Conservation (phyloP, 2,113 vertebrate species). For the Lasiurus borealis region DNA sequence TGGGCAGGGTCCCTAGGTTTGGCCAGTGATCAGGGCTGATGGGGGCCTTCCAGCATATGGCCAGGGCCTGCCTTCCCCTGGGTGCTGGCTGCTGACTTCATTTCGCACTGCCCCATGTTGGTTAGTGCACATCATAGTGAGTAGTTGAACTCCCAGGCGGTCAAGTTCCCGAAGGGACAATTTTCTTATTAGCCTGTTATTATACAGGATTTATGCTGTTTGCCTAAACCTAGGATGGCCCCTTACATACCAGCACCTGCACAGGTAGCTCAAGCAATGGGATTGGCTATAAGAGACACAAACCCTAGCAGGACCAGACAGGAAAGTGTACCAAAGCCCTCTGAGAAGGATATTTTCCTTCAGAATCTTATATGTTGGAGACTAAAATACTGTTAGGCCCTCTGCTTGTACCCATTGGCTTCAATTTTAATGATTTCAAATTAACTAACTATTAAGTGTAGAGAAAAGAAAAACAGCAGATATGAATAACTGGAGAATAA, state of each 20-base stretch:
- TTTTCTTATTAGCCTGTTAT: too few relatives aligned
- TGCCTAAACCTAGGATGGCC: neutral
- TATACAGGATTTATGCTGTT: neutral
- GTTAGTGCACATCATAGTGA: too few relatives aligned
- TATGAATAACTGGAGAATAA: conserved; percentile 61
- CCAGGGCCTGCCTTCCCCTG: too few relatives aligned
- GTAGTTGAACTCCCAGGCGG: too few relatives aligned
- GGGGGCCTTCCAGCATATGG: too few relatives aligned
- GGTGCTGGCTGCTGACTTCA: too few relatives aligned
- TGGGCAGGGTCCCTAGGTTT: too few relatives aligned
- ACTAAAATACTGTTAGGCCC: neutral
- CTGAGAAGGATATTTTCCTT: neutral
- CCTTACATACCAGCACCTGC: too few relatives aligned
- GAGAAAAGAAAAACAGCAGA: neutral
- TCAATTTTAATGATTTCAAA: conserved; percentile 33
- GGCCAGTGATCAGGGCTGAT: too few relatives aligned
- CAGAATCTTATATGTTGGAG: neutral
- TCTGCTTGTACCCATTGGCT: neutral
- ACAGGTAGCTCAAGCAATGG: neutral
- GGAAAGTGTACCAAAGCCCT: neutral
- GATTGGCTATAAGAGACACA: neutral
- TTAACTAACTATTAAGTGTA: conserved; percentile 54
- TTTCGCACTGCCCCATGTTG: too few relatives aligned
- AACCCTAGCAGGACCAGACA: neutral
- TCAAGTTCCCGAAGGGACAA: too few relatives aligned